phyloP scores from a whole-genome alignment of 2,797 vertebrate species.

The Melanogrammus aeglefinus region DNA sequence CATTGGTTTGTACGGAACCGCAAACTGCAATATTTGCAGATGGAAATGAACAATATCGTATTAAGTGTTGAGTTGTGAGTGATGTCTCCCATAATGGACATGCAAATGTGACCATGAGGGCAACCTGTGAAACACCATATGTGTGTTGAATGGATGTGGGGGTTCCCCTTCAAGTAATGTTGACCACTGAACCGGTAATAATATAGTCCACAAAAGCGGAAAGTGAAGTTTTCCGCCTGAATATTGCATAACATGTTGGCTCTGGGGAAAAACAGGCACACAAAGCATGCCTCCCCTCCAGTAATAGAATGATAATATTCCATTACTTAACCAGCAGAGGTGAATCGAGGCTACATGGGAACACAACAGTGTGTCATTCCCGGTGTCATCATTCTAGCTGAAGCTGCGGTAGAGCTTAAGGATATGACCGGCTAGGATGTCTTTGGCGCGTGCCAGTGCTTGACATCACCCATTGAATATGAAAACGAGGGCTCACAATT shows the following conservation, averaged over 20 bases:
- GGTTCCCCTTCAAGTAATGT: constrained; percentile 58
- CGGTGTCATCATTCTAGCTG: constrained; percentile 40
- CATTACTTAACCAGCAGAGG: constrained; percentile 53
- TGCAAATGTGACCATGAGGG: constrained; percentile 62
- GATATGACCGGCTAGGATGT: constrained; percentile 4
- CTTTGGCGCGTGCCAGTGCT: not conserved
- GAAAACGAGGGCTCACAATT: constrained; percentile 19
- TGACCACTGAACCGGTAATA: constrained; percentile 62
- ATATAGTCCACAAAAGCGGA: constrained; percentile 46
- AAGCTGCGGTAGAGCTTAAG: constrained; percentile 28
- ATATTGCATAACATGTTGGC: constrained; percentile 57
- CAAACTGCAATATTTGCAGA: constrained; percentile 65
- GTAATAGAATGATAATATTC: constrained; percentile 54
- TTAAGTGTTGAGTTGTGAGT: constrained; percentile 67
- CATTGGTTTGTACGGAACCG: constrained; percentile 61
- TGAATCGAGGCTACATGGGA: constrained; percentile 49
- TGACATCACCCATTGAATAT: constrained; percentile 2
- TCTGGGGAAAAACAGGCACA: constrained; percentile 47
- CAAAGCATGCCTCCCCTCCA: constrained; percentile 30
- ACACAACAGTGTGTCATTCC: constrained; percentile 40
- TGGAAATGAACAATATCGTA: constrained; percentile 69
- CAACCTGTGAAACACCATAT: constrained; percentile 38
- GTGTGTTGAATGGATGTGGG: constrained; percentile 26
- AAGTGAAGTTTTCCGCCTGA: constrained; percentile 55
- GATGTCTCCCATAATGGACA: constrained; percentile 68